phyloP scores from a whole-genome alignment of 2,113 vertebrate species.

The Cyanocitta stelleri region DNA sequence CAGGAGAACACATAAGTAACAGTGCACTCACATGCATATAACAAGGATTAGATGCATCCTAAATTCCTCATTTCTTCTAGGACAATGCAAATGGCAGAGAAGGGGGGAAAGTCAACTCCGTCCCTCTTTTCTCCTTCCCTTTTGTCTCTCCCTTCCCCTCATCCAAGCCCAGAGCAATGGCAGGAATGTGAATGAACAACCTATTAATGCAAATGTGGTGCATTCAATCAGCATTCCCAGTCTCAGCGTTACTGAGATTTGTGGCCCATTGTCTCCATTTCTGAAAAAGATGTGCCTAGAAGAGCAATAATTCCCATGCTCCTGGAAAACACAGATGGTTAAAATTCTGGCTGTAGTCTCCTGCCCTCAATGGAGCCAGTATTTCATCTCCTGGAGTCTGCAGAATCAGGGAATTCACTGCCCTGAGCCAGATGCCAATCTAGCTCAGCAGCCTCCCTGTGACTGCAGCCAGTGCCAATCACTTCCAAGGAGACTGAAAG shows the following conservation, averaged over 20 bases:
- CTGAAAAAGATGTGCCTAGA: constrained; percentile 20
- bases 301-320: constrained; percentile 22
- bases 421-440: neutral
- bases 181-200: neutral
- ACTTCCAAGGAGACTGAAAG: neutral
- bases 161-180: neutral
- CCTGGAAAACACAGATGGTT: constrained; percentile 1
- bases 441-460: neutral
- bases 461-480: neutral
- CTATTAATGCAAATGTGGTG: neutral
- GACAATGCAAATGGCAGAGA: neutral
- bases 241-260: neutral
- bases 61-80: neutral
- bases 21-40: fast-evolving
- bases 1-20: neutral
- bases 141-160: neutral
- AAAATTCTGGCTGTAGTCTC: neutral
- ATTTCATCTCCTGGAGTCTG: neutral
- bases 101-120: neutral
- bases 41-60: neutral
- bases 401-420: neutral
- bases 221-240: neutral
- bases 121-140: neutral
- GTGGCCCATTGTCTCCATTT: neutral
- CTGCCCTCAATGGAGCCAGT: neutral